Evolutionary conservation across 1,140 invertebrate genomes (phyloP).

Genomic region (Halictus rubicundus): DNA sequence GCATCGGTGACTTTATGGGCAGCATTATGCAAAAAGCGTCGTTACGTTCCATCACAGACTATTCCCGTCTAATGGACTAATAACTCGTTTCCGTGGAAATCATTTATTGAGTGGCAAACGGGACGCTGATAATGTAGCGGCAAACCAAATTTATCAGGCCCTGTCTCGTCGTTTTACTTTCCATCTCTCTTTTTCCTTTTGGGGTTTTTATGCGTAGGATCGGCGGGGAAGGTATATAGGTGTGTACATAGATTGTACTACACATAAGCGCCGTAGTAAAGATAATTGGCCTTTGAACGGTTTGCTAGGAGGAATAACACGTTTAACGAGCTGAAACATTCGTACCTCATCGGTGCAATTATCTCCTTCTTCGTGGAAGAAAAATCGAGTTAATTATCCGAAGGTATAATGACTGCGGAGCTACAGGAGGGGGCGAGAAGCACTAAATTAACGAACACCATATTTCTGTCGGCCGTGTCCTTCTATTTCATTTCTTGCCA

Average conservation of each 20-base stretch:
- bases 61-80: constrained; percentile 61
- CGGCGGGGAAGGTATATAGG: not conserved
- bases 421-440: constrained; percentile 32
- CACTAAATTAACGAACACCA: constrained; percentile 64
- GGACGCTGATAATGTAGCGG: constrained; percentile 6
- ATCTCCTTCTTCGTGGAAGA: constrained; percentile 61
- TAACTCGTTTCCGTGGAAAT: constrained; percentile 63
- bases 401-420: constrained; percentile 60
- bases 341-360: constrained; percentile 66
- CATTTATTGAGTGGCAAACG: constrained; percentile 46
- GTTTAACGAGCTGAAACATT: constrained; percentile 67
- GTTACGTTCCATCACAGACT: constrained; percentile 55
- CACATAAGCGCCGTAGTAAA: constrained; percentile 13
- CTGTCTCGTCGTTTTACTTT: too few relatives aligned
- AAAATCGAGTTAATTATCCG: constrained; percentile 70
- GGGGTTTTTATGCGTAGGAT: not conserved
- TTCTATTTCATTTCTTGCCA: constrained; percentile 31
- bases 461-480: constrained; percentile 62
- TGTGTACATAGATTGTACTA: not conserved
- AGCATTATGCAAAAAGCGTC: constrained; percentile 64
- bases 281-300: constrained; percentile 56
- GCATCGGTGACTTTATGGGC: constrained; percentile 56
- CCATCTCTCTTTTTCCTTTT: too few relatives aligned
- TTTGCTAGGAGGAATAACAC: constrained; percentile 59
- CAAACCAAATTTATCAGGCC: not conserved